Percentiles rank a stretch among this genome's conserved stretches.
Conservation (phyloP, 1,140 invertebrate genomes). For the Planococcus citri region DNA sequence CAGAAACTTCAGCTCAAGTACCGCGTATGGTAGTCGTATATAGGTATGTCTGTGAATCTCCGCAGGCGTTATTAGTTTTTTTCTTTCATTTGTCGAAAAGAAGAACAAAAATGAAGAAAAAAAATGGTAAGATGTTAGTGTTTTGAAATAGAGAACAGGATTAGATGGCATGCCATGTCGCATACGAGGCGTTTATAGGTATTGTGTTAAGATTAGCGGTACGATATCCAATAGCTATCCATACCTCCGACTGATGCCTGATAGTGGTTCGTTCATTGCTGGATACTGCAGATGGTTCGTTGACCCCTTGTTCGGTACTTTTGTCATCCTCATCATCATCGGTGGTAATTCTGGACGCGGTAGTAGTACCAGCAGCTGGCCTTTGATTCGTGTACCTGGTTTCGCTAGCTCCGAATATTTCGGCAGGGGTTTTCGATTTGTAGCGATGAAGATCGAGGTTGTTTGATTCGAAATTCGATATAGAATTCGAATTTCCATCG, state of each 20-base stretch:
- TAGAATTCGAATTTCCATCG: background rate
- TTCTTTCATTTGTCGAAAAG: background rate
- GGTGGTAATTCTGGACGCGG: too few relatives aligned
- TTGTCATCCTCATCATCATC: background rate
- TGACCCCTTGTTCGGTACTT: background rate
- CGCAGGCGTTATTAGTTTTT: background rate
- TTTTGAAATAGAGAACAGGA: background rate
- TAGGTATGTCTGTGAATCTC: background rate
- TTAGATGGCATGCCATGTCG: background rate
- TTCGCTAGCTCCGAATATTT: background rate
- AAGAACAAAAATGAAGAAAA: too few relatives aligned
- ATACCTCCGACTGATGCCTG: background rate
- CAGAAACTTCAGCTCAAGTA: conserved; percentile 15
- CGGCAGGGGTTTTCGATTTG: too few relatives aligned
- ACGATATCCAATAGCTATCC: conserved; percentile 9
- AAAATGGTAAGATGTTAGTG: background rate
- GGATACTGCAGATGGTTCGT: background rate
- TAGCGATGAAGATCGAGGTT: too few relatives aligned
- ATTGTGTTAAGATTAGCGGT: background rate
- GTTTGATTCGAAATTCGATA: background rate
- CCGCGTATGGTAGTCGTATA: background rate
- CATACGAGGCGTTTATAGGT: background rate
- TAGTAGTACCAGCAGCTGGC: too few relatives aligned
- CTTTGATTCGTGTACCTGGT: background rate
- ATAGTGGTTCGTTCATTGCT: background rate